Evolutionary conservation across 2,797 vertebrate genomes (phyloP).

Genomic region (Brachymystax lenok): DNA sequence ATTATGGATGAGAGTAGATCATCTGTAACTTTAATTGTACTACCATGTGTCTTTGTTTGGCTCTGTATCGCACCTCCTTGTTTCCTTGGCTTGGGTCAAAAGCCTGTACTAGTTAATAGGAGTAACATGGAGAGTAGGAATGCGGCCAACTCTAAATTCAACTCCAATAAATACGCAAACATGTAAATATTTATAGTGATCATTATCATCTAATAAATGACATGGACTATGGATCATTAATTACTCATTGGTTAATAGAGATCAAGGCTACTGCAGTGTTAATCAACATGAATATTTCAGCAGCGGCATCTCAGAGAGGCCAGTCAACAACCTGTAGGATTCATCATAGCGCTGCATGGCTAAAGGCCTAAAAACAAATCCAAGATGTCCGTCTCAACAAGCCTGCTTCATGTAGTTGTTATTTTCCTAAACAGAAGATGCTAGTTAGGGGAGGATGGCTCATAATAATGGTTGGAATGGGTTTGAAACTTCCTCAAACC

Average conservation of each 20-base stretch:
- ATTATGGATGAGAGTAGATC: background rate
- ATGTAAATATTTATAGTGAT: slow-evolving; percentile 39
- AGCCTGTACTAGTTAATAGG: background rate
- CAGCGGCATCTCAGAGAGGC: slow-evolving; percentile 13
- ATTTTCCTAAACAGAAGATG: background rate
- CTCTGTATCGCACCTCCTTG: background rate
- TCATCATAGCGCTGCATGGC: background rate
- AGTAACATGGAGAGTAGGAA: slow-evolving; percentile 2
- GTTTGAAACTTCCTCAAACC: no score
- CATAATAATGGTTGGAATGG: no score
- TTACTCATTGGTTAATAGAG: slow-evolving; percentile 36
- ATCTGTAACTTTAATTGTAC: no score
- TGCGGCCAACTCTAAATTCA: background rate
- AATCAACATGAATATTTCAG: slow-evolving; percentile 38
- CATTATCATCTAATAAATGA: slow-evolving; percentile 29
- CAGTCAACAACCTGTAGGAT: background rate
- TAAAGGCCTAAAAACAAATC: background rate
- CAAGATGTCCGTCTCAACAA: background rate
- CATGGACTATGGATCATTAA: slow-evolving; percentile 23
- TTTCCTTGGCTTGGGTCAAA: background rate
- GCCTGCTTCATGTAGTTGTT: background rate
- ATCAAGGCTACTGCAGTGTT: slow-evolving; percentile 36
- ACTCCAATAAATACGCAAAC: slow-evolving; percentile 27
- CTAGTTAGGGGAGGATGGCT: no score
- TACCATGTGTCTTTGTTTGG: background rate